Base-by-base conservation (phyloP, 2,888 invertebrate species). In the Limnephilus rhombicus region DNA sequence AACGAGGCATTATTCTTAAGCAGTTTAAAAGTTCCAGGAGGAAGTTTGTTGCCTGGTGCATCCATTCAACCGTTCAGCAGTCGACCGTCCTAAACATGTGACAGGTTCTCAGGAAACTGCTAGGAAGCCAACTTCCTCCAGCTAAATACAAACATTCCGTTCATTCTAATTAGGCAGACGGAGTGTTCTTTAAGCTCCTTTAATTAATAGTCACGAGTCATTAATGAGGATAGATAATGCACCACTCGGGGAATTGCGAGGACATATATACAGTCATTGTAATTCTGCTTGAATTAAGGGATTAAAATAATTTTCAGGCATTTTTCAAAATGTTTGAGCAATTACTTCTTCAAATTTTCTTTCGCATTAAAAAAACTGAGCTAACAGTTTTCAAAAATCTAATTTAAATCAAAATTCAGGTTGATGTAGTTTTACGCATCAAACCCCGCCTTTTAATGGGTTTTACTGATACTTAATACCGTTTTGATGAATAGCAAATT, bases 1-100 rank as follows among this genome's bases (percentile, higher is more conserved):
- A 81, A 80, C 91, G 87, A 87, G n/a, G 49, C 87, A 81, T 81
- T 91, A 87, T 91, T 91, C 91, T 86, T 53, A 91, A 90, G 86
- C 81, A 81, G 81, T 91, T 87, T 80, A 87, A 91, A 91, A 91
- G 91, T 91, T 91, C 9, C 37, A 13, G 80, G 68, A 68, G 24
- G 68, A 68, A 91, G 91, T 86, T 86, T 86, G 88, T 31, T n/a
- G 41, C 68, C 68, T 9, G 68, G 24, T 68, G 24, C 68, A 68
- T 68, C 24, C 68, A 68, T 68, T 68, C 68, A 68, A 29, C 83
- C 82, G 34, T 82, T 34, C 15, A 29, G 15, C 82, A 41, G 45
- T 86, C 85, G 37, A 29, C 80, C 80, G 87, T 49, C 45, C 53
- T 81, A 91, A 91, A 49, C 91, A 91, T 91, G 91, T 91, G 91